Base-by-base conservation (phyloP, 1,140 invertebrate genomes). In the Sycobia sp. region DNA sequence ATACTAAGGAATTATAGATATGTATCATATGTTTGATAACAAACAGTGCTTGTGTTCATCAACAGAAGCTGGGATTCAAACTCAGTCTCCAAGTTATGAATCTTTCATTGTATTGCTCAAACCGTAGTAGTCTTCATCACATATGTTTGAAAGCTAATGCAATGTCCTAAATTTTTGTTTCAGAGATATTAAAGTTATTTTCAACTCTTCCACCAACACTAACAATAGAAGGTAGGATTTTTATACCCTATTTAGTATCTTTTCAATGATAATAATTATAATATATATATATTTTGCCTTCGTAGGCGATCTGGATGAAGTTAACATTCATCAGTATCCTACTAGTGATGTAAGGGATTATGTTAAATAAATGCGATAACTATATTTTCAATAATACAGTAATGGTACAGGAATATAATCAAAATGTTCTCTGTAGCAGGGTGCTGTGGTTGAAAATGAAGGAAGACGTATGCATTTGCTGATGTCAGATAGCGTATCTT, bases 161-260 rank as follows among this genome's bases (percentile, higher is more conserved):
- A 10, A 54, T 54, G 51, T 59, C 46, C 13, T 60, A 29, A 56
- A 41, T 59, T 50, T 23, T 47, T 66, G 59, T 74, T 74, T 2
- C 65, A 81, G 79, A 79, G 54, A 51, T 80, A 50, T 67, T 79
- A 69, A 77, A 74, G 61, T 74, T 78, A 65, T 71, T 80, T 27
- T 70, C 75, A 27, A 68, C 71, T 34, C 47, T 77, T 7, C 62
- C 69, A 51, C 65, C 73, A 54, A 65, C 69, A 23, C 61, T 68
- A 38, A 54, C 55, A 49, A 70, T 74, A 55, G 72, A 76, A 72
- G 70, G 78, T 81, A 69, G 68, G n/a, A n/a, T n/a, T n/a, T n/a
- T n/a, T n/a, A n/a, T n/a, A n/a, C n/a, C n/a, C n/a, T n/a, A n/a
- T n/a, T n/a, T n/a, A n/a, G n/a, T n/a, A n/a, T n/a, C n/a, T n/a